Percentiles rank a stretch among this genome's conserved stretches.
These are phyloP conservation scores for Porites evermanni DNA, from an alignment of 92 coral and sea anemone species.

Conservation along the genomic window DNA sequence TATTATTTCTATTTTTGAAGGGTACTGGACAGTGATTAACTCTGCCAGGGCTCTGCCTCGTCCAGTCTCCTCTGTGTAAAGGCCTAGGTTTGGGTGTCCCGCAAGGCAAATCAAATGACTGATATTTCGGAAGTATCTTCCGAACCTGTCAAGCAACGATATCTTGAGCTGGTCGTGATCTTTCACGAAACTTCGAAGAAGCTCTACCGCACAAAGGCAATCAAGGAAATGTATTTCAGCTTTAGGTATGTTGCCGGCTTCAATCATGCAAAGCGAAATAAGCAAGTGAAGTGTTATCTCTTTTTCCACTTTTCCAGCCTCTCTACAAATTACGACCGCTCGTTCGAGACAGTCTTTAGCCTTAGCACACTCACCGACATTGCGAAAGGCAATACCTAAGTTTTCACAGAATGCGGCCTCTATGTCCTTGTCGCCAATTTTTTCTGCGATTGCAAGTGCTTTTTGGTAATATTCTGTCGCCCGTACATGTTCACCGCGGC, in stretches of 20 bases:
- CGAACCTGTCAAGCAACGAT: neutral
- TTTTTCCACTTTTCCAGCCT: neutral
- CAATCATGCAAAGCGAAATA: neutral
- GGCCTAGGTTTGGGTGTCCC: neutral
- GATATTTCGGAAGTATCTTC: too few species aligned
- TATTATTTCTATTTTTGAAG: neutral
- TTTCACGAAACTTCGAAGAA: neutral
- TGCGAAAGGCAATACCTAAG: neutral
- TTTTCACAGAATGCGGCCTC: neutral
- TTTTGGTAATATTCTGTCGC: neutral
- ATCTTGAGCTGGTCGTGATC: neutral
- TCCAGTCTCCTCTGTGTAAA: neutral
- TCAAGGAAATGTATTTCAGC: neutral
- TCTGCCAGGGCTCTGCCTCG: slow-evolving; percentile 7
- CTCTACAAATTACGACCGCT: neutral
- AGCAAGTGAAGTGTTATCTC: neutral
- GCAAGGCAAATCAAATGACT: too few species aligned
- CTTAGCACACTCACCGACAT: neutral
- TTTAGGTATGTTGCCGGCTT: neutral
- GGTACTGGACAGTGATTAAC: neutral
- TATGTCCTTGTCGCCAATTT: neutral
- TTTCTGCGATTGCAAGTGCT: too few species aligned
- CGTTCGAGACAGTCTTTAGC: neutral
- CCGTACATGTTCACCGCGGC: neutral
- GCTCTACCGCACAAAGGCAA: neutral